A percentile compares a stretch with the other conserved stretches of the same genome.
Conservation (phyloP, 2,797 vertebrate species). For the Hoplostethus atlanticus region DNA sequence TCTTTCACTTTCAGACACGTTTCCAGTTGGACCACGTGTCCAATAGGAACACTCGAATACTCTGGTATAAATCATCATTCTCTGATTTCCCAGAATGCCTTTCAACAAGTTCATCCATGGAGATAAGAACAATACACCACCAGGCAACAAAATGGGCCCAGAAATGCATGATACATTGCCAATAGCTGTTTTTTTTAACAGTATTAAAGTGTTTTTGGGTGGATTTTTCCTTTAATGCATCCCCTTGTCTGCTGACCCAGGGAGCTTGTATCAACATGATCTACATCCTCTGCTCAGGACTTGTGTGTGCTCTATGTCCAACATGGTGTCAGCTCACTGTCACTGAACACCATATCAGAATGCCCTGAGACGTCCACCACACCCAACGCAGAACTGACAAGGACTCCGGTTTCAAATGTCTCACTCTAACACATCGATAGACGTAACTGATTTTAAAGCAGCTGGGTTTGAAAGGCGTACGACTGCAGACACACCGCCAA, state of each 20-base stretch:
- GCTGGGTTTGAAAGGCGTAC: constrained; percentile 11
- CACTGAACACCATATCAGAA: constrained; percentile 28
- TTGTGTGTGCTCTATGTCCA: constrained; percentile 16
- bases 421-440: constrained; percentile 41
- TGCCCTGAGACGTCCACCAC: constrained; percentile 17
- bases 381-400: constrained; percentile 17
- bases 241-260: background rate
- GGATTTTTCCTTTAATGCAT: background rate
- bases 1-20: too few relatives aligned
- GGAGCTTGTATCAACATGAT: background rate
- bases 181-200: too few relatives aligned
- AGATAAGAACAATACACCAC: too few relatives aligned
- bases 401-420: constrained; percentile 38
- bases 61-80: too few relatives aligned
- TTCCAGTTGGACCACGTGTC: too few relatives aligned
- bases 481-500: constrained; percentile 11
- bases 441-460: constrained; percentile 47
- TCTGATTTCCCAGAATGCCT: too few relatives aligned
- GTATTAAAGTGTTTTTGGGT: too few relatives aligned
- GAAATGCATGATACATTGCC: too few relatives aligned
- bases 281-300: constrained; percentile 14
- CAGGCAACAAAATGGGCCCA: too few relatives aligned
- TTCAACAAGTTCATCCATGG: too few relatives aligned
- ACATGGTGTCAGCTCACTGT: constrained; percentile 42
- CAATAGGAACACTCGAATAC: too few relatives aligned